Evolutionary conservation across 2,888 invertebrate genomes (phyloP), one percentile per base, ranked within the genome.

Genomic region (Eulithis testata): DNA sequence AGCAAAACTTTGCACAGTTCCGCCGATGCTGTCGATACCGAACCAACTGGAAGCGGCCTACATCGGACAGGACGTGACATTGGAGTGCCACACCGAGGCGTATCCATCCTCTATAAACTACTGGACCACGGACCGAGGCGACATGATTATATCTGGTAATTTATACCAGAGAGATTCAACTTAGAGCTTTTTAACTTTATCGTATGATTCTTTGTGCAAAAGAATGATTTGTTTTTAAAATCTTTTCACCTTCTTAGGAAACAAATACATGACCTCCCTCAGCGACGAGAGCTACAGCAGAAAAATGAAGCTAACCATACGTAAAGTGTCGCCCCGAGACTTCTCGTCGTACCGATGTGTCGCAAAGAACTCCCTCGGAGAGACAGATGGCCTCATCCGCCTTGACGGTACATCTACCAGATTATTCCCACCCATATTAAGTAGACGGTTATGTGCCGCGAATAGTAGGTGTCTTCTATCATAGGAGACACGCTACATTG

Each of bases 81-180:
- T 98, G 72, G 97, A 97, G 88, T 98, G 98, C 85, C 97, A 97
- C 87, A 97, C 97, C 0, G 98, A 98, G 88, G 98, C 98, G 51
- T 97, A 97, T 87, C 98, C 98, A 44, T 96, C 96, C 71, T 98
- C 98, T 60, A 98, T 98, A 86, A 98, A 98, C 94, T 98, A 98
- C 87, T 98, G 98, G 98, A 97, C 98, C 45, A 97, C 97, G 7
- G 97, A 97, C 78, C 94, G 96, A 66, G 97, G 97, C 54, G 97
- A 97, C 84, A 98, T 98, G 97, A 97, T 98, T 80, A 97, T 97
- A 91, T 97, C 97, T 90, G 97, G 97, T 97, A 76, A 52, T 27
- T 36, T 27, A 21, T 37, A 14, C 8, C 21, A 12, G 2, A 44
- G 4, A 44, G 6, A 31, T 6, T 31, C 31, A 31, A 1, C 1